A percentile compares a stretch with the other conserved stretches of the same genome.
phyloP scores from a whole-genome alignment of 2,797 vertebrate genomes.

The Alcedo quadribrachys region DNA sequence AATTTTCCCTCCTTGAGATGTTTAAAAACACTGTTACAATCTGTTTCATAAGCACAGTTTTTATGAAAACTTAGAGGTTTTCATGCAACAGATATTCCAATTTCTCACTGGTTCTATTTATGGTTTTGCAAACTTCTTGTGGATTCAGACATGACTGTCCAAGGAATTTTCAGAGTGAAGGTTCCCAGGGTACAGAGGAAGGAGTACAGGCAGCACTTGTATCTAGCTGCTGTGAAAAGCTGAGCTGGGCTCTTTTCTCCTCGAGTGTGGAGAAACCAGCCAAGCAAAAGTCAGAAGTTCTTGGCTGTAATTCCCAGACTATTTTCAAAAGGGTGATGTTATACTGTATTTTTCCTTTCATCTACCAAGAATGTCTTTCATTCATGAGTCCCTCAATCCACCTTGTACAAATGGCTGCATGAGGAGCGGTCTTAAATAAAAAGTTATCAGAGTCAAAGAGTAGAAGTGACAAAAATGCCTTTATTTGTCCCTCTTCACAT shows the following conservation, averaged over 20 bases:
- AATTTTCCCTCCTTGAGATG: background rate
- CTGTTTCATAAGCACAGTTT: background rate
- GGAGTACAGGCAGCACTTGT: background rate
- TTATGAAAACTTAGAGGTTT: background rate
- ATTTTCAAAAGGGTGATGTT: conserved; percentile 49
- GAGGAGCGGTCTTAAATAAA: conserved; percentile 2
- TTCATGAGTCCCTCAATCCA: background rate
- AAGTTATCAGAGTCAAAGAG: background rate
- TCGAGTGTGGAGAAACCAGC: conserved; percentile 21
- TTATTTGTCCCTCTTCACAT: conserved; percentile 14
- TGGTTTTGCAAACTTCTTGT: background rate
- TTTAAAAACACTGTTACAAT: background rate
- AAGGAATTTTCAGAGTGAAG: background rate
- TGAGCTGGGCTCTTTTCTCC: background rate
- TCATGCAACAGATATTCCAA: background rate
- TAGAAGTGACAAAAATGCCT: background rate
- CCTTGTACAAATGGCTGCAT: background rate
- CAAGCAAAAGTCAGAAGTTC: conserved; percentile 50
- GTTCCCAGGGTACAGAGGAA: background rate
- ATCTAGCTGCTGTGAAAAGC: conserved; percentile 6
- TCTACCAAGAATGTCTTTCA: conserved; percentile 38
- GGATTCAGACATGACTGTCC: background rate
- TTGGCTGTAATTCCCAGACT: conserved; percentile 37
- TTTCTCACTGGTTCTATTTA: background rate
- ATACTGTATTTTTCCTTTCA: conserved; percentile 48